Conservation (phyloP, 1,140 invertebrate species). For the Olivierus martensii region DNA sequence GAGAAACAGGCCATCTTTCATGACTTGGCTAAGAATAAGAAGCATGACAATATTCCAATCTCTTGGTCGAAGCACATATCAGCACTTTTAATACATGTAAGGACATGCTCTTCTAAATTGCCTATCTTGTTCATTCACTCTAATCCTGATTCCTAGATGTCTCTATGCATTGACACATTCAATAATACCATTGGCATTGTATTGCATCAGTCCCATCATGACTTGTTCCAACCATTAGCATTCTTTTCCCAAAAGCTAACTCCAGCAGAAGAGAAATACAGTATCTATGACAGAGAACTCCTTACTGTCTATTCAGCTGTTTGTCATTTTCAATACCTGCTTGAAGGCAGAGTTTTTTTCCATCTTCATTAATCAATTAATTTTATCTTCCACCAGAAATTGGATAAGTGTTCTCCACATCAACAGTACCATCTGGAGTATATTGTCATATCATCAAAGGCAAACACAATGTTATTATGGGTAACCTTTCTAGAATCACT, state of each 20-base stretch:
- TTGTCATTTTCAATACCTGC: conserved; percentile 21
- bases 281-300: conserved; percentile 22
- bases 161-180: conserved; percentile 10
- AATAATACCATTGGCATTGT: neutral
- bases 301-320: conserved; percentile 22
- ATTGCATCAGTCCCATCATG: conserved; percentile 4
- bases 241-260: conserved; percentile 16
- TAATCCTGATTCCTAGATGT: conserved; percentile 1
- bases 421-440: conserved; percentile 26
- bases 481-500: no score
- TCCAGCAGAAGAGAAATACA: conserved; percentile 11
- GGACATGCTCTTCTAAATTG: conserved; percentile 15
- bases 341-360: conserved; percentile 25
- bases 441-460: no score
- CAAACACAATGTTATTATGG: no score
- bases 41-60: neutral
- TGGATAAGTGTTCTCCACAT: conserved; percentile 14
- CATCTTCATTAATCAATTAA: conserved; percentile 24
- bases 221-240: conserved; percentile 8
- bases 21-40: neutral
- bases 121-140: conserved; percentile 9
- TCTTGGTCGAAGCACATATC: conserved; percentile 8
- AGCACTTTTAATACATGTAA: conserved; percentile 30
- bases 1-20: no score
- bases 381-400: conserved; percentile 15